phyloP scores from a whole-genome alignment of 2,888 invertebrate genomes.

The Eulithis testata region DNA sequence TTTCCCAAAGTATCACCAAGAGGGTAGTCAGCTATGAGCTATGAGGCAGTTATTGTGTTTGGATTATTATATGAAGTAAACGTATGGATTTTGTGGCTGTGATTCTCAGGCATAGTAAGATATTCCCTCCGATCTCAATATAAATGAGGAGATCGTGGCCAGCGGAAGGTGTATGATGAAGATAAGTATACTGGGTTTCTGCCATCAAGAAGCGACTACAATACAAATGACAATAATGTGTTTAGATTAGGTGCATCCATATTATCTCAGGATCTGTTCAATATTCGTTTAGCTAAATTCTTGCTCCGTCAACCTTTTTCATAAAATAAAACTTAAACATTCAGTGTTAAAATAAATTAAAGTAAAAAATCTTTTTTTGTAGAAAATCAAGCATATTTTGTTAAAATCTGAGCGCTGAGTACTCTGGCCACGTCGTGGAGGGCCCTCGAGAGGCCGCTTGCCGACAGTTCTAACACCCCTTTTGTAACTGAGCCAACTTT shows the following conservation, averaged over 20 bases:
- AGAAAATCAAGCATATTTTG: conserved; percentile 15
- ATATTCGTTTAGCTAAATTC: too few species aligned
- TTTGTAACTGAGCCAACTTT: conserved; percentile 40
- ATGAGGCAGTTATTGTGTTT: neutral
- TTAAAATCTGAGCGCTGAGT: conserved; percentile 10
- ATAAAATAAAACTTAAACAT: too few species aligned
- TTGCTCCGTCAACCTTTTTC: too few species aligned
- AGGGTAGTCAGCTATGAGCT: neutral
- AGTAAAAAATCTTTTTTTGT: neutral
- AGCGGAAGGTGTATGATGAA: neutral
- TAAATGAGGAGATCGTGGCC: neutral
- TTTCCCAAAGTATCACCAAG: neutral
- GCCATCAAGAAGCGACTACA: too few species aligned
- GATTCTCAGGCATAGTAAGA: neutral
- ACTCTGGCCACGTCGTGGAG: conserved; percentile 41
- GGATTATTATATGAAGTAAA: neutral
- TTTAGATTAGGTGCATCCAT: too few species aligned
- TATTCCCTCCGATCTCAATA: neutral
- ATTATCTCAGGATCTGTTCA: too few species aligned
- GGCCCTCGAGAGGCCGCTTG: conserved; percentile 45
- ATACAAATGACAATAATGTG: too few species aligned
- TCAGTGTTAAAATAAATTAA: neutral
- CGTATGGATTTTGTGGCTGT: neutral
- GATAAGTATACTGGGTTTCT: too few species aligned
- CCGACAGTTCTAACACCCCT: conserved; percentile 34